phyloP scores from a whole-genome alignment of 2,888 invertebrate genomes.

The Tenodera sinensis region DNA sequence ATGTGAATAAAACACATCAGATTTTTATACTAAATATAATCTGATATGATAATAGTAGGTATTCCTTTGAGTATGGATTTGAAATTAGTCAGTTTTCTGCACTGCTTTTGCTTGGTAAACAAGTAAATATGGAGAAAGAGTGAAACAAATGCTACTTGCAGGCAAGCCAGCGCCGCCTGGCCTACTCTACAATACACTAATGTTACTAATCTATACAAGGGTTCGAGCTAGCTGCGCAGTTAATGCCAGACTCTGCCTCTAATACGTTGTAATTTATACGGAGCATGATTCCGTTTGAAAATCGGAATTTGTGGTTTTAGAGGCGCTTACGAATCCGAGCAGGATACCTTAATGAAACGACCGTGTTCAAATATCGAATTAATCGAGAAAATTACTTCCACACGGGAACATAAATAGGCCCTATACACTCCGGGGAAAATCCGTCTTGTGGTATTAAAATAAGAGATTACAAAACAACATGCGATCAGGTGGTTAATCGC shows the following conservation, averaged over 20 bases:
- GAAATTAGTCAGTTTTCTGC: too few species aligned
- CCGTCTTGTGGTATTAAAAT: neutral
- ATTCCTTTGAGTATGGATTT: too few species aligned
- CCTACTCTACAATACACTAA: neutral
- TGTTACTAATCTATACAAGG: neutral
- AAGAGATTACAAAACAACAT: neutral
- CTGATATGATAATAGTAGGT: too few species aligned
- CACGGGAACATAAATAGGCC: neutral
- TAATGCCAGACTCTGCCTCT: neutral
- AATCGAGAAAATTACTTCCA: neutral
- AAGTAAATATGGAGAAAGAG: too few species aligned
- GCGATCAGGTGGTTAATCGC: neutral
- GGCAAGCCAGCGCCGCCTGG: too few species aligned
- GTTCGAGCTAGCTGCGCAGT: neutral
- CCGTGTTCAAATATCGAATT: neutral
- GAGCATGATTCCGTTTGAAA: neutral
- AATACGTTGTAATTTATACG: neutral
- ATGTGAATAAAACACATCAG: too few species aligned
- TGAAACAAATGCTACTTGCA: too few species aligned
- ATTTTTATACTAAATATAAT: too few species aligned
- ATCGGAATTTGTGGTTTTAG: neutral
- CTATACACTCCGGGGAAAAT: neutral
- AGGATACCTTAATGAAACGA: neutral
- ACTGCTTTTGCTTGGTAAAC: too few species aligned
- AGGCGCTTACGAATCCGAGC: neutral